These are phyloP conservation scores for Campylomormyrus tamandua DNA, from an alignment of 2,113 vertebrate species.

Conservation along the genomic window DNA sequence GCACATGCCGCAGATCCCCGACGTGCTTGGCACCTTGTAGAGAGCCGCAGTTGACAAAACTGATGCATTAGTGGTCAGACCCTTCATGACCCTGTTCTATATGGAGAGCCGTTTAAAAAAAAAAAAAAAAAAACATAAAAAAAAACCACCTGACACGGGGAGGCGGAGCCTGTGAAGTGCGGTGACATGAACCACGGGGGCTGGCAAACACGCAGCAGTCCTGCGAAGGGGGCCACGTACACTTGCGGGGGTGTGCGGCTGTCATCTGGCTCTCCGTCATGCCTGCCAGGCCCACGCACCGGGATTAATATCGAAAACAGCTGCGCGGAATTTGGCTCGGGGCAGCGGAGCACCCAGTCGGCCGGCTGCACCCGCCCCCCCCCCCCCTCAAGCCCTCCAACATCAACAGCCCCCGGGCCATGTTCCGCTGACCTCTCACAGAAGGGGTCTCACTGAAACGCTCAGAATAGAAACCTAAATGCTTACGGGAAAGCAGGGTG, in stretches of 20 bases:
- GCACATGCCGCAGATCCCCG: conserved; percentile 43
- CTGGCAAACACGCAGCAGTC: background rate
- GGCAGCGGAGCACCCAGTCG: conserved; percentile 39
- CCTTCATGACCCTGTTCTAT: conserved; percentile 40
- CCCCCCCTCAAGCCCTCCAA: conserved; percentile 44
- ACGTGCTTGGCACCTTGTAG: conserved; percentile 50
- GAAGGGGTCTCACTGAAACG: background rate
- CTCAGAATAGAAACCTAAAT: background rate
- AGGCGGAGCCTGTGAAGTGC: background rate
- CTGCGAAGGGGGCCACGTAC: conserved; percentile 30
- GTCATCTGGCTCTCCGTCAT: conserved; percentile 61
- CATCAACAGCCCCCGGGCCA: conserved; percentile 36
- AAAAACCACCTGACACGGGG: background rate
- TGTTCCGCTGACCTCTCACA: conserved; percentile 24
- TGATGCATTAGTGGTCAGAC: conserved; percentile 34
- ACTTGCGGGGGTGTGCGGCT: conserved; percentile 50
- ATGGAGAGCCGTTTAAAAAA: conserved; percentile 24
- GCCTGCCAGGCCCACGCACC: conserved; percentile 30
- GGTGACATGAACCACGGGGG: background rate
- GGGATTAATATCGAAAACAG: conserved; percentile 64
- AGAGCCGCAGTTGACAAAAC: conserved; percentile 49
- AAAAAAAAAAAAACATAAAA: conserved; percentile 23
- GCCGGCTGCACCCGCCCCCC: conserved; percentile 37
- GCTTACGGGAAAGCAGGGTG: background rate
- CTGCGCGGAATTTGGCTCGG: conserved; percentile 49